Percentiles rank a stretch among this genome's conserved stretches.
phyloP scores from a whole-genome alignment of 2,797 vertebrate species.

The Eleutherodactylus coqui region DNA sequence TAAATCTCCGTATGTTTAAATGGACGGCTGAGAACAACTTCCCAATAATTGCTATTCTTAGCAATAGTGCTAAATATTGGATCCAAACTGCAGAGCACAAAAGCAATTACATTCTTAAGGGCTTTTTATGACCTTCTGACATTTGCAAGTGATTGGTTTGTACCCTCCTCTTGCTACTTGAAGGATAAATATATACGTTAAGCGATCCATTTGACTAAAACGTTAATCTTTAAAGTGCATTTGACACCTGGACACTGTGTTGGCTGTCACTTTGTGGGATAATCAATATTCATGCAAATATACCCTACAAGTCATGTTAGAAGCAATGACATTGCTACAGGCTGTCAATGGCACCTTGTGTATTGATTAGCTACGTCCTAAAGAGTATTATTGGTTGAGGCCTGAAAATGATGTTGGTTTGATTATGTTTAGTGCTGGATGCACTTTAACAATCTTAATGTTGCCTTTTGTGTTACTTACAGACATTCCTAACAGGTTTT shows the following conservation, averaged over 20 bases:
- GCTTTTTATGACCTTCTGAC: neutral
- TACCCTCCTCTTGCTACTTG: neutral
- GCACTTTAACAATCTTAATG: neutral
- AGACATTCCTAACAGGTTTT: neutral
- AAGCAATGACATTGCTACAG: neutral
- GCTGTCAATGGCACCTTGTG: neutral
- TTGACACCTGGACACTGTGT: neutral
- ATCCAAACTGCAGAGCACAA: neutral
- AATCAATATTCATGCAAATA: constrained; percentile 32
- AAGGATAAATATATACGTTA: neutral
- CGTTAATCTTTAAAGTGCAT: constrained; percentile 16
- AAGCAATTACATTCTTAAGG: no score
- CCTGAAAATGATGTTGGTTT: neutral
- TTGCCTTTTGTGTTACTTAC: neutral
- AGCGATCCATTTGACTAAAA: constrained; percentile 24
- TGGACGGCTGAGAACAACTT: neutral
- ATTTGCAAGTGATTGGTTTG: neutral
- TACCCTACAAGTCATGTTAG: neutral
- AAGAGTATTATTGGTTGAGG: neutral
- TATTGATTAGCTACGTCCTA: neutral
- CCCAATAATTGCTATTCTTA: neutral
- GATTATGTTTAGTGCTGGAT: neutral
- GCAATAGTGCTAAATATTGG: neutral
- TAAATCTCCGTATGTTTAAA: no score
- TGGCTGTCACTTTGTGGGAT: constrained; percentile 1